Conservation (phyloP, 1,140 invertebrate species). For the Drosophila melanogaster region Release_6_plus_ISO1_MT NT_033777.3:26877001-26877500, state of each 20-base stretch:
- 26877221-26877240: no score
- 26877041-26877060: slow-evolving; percentile 48
- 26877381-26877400: slow-evolving; percentile 31
- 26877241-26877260: no score
- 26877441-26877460: no score
- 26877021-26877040: slow-evolving; percentile 36
- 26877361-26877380: slow-evolving; percentile 78
- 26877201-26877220: slow-evolving; percentile 11
- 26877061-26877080: slow-evolving; percentile 43
- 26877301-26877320: slow-evolving; percentile 84
- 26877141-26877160: slow-evolving; percentile 85
- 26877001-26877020: slow-evolving; percentile 51
- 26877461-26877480: no score
- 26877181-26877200: slow-evolving; percentile 64
- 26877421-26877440: slow-evolving; percentile 1
- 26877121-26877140: slow-evolving; percentile 77
- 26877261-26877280: slow-evolving; percentile 58
- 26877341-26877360: slow-evolving; percentile 76
- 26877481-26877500: no score
- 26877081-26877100: slow-evolving; percentile 6
- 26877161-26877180: slow-evolving; percentile 84
- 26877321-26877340: slow-evolving; percentile 82
- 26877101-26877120: slow-evolving; percentile 31
- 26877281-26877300: slow-evolving; percentile 73
- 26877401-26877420: slow-evolving; percentile 16